phyloP scores from a whole-genome alignment of 2,113 vertebrate genomes.

The Cisticola juncidis region DNA sequence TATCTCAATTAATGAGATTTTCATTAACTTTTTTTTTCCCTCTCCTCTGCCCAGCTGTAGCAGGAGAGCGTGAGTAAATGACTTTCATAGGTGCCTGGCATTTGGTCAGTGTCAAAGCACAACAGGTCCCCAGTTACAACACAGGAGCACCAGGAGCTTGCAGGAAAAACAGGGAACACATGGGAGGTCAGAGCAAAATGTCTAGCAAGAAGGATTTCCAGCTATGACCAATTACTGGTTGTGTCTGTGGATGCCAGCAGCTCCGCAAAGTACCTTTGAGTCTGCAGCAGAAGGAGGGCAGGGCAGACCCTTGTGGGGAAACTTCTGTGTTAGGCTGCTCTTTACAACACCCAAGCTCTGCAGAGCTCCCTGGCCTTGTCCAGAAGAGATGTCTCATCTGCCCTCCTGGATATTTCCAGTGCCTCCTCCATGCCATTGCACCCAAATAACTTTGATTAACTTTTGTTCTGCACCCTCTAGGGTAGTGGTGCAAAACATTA shows the following conservation, averaged over 20 bases:
- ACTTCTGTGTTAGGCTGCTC: not conserved
- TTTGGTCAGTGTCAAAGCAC: not conserved
- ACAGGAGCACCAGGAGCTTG: not conserved
- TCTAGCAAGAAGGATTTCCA: not conserved
- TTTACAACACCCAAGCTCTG: not conserved
- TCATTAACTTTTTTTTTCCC: not conserved
- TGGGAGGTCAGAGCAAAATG: not conserved
- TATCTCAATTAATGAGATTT: not conserved
- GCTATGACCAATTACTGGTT: not conserved
- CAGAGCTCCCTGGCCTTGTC: not conserved
- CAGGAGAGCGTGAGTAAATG: not conserved
- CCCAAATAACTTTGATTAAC: not conserved
- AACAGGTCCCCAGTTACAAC: not conserved
- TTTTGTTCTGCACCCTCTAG: not conserved
- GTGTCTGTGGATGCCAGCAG: not conserved
- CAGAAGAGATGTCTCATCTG: not conserved
- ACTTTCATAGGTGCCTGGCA: not conserved
- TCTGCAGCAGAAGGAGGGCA: not conserved
- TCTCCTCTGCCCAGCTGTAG: not conserved
- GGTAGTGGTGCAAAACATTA: not conserved
- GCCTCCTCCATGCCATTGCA: not conserved
- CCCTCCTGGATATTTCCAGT: not conserved
- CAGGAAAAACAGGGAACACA: not conserved
- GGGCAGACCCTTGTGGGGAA: not conserved
- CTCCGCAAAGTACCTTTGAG: not conserved